Conservation (phyloP, 1,140 invertebrate species). For the Trichoplusia ni region DNA sequence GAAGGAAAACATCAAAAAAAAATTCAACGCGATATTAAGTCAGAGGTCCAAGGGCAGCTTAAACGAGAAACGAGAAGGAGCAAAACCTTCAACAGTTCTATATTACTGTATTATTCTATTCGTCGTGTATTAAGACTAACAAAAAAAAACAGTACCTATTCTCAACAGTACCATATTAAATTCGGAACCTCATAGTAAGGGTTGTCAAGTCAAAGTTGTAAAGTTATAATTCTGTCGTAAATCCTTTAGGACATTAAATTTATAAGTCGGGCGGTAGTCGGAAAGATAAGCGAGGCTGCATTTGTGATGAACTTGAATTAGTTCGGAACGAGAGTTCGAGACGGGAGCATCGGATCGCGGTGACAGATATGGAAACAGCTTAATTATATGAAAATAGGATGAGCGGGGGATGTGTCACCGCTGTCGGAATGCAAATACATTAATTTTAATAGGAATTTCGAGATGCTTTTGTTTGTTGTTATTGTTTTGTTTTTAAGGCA, state of each 20-base stretch:
- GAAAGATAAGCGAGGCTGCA: constrained; percentile 55
- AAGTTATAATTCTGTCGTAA: constrained; percentile 55
- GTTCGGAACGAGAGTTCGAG: background rate
- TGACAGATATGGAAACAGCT: background rate
- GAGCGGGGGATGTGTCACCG: no score
- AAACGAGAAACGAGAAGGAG: no score
- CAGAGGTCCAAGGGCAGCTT: no score
- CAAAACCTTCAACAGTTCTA: no score
- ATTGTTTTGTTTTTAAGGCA: no score
- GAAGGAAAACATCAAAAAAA: no score
- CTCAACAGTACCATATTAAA: background rate
- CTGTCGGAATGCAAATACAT: no score
- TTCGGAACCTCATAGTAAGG: constrained; percentile 28
- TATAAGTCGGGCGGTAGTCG: constrained; percentile 48
- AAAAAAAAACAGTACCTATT: background rate
- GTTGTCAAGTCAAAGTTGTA: constrained; percentile 42
- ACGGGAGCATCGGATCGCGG: background rate
- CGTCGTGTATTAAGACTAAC: no score
- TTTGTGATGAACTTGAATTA: constrained; percentile 51
- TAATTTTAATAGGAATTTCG: no score
- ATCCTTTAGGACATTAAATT: constrained; percentile 59
- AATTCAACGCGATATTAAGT: no score
- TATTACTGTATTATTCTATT: no score
- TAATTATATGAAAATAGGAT: constrained; percentile 8
- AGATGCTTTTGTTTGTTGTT: no score